Percentiles rank a stretch among this genome's conserved stretches.
Conservation (phyloP, 1,140 invertebrate species). For the Apis dorsata region DNA sequence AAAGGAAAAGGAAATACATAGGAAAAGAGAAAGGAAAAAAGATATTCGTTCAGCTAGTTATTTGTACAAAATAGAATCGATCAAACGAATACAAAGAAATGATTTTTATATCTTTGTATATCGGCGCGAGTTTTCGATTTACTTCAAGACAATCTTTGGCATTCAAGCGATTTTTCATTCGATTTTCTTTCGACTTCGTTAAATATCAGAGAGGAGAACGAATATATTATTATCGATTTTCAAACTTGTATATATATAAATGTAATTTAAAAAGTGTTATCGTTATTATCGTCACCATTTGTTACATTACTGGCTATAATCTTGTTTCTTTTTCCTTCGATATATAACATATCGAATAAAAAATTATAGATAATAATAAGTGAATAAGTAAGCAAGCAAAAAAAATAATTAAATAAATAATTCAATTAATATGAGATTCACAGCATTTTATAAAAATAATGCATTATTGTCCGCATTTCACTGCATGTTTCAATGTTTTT, state of each 20-base stretch:
- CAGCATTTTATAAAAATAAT: slow-evolving; percentile 68
- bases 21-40: background rate
- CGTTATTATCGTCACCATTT: slow-evolving; percentile 56
- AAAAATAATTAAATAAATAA: background rate
- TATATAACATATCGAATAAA: slow-evolving; percentile 33
- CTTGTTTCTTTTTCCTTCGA: slow-evolving; percentile 11
- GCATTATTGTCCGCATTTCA: slow-evolving; percentile 59
- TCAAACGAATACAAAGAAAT: background rate
- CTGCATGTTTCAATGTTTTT: background rate
- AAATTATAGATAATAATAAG: slow-evolving; percentile 37
- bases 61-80: background rate
- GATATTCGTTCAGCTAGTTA: background rate
- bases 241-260: slow-evolving; percentile 73
- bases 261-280: slow-evolving; percentile 50
- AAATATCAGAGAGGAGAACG: slow-evolving; percentile 35
- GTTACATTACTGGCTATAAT: slow-evolving; percentile 38
- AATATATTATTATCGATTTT: slow-evolving; percentile 39
- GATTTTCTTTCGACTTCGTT: slow-evolving; percentile 33
- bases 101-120: background rate
- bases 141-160: slow-evolving; percentile 58
- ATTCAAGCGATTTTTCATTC: slow-evolving; percentile 45
- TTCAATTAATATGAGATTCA: slow-evolving; percentile 60
- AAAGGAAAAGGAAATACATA: background rate
- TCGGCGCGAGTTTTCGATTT: slow-evolving; percentile 18
- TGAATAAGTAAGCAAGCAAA: background rate